phyloP scores from a whole-genome alignment of 2,797 vertebrate genomes.

The Halcyon chelicuti region DNA sequence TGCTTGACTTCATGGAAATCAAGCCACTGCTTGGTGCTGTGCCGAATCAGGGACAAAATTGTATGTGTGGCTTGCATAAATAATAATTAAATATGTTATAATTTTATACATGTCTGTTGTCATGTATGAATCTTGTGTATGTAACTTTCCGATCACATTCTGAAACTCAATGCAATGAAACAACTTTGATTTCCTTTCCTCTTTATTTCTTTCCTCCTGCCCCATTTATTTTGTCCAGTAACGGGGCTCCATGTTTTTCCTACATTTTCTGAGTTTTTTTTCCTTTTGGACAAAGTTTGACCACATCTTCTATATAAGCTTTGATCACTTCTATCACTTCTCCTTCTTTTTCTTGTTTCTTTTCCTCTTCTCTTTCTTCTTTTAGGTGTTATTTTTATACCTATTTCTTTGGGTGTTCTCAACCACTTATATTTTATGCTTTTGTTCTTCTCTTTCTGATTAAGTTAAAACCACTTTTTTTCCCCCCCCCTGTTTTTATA shows the following conservation, averaged over 20 bases:
- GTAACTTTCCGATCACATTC: not conserved
- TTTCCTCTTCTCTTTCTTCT: not conserved
- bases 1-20: not conserved
- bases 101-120: not conserved
- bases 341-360: not conserved
- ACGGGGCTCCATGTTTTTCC: not conserved
- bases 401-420: not conserved
- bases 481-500: not conserved
- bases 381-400: not conserved
- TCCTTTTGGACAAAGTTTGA: not conserved
- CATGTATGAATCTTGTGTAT: not conserved
- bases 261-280: not conserved
- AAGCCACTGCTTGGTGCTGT: not conserved
- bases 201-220: not conserved
- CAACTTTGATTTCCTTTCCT: not conserved
- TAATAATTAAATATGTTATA: not conserved
- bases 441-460: not conserved
- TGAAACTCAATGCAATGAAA: not conserved
- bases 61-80: not conserved
- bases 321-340: not conserved
- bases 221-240: not conserved
- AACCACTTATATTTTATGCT: not conserved
- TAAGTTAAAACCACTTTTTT: not conserved
- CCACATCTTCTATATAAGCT: not conserved
- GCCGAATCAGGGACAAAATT: not conserved